Evolutionary conservation across 2,888 invertebrate species (phyloP), one percentile per base, ranked within the genome.

Genomic region (Eledona agricola): DNA sequence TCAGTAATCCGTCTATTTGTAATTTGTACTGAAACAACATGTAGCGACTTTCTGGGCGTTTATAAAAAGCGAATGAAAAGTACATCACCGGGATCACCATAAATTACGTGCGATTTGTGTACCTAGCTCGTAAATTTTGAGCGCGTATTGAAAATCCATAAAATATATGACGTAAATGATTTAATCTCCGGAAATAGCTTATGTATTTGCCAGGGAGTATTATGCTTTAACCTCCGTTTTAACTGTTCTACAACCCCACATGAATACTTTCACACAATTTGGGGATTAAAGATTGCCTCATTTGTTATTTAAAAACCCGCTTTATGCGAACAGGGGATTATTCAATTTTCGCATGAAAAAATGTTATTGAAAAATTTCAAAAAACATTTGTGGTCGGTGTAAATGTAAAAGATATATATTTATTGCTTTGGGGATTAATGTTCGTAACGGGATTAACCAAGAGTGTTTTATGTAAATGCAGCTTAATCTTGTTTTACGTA

Each of bases 111-210:
- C 49, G 56, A 55, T 58, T 58, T 58, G 58, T 49, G 52, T 52
- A 58, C 55, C 43, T 40, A 26, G 55, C 37, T 35, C 58, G 55
- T 58, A 58, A 58, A 58, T 58, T 55, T 52, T 38, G 32, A 34
- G 35, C 59, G 57, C 51, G 58, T 52, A 64, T 63, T 60, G 63
- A 63, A 63, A 63, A 63, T 55, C 63, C 55, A 61, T 66, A 66
- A 66, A 64, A 64, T 62, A 62, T 63, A 60, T 62, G 65, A 64
- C 61, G 59, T 55, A 58, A 59, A 65, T 59, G 61, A 64, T 66
- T 66, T 64, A 66, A 66, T 66, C 65, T 63, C 43, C 46, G 43
- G 53, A 46, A 55, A 58, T 46, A 54, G 57, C 43, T 51, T 43
- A 51, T 29, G 43, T 42, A 51, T 42, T 40, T 9, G 32, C 12